Evolutionary conservation across 2,797 vertebrate genomes (phyloP).

Genomic region (Sternarchorhynchus goeldii): DNA sequence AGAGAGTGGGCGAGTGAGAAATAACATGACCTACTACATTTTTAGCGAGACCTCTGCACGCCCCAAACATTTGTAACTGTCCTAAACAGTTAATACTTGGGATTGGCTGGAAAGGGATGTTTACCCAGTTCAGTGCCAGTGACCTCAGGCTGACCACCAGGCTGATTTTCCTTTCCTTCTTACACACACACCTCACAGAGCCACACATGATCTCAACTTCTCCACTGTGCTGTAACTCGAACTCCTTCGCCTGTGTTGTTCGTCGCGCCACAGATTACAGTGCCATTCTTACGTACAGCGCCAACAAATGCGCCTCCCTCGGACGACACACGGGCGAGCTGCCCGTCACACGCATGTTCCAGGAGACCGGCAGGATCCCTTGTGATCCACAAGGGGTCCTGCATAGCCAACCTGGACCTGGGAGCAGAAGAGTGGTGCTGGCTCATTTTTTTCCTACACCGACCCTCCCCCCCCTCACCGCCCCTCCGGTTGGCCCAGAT

Average conservation of each 20-base stretch:
- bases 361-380: neutral
- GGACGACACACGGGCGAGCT: constrained; percentile 4
- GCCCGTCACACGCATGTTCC: constrained; percentile 4
- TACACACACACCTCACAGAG: constrained; percentile 21
- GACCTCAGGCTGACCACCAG: constrained; percentile 46
- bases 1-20: neutral
- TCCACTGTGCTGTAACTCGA: constrained; percentile 12
- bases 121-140: constrained; percentile 41
- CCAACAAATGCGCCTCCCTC: neutral
- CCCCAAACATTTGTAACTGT: constrained; percentile 18
- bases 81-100: constrained; percentile 31
- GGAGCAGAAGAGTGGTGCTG: neutral
- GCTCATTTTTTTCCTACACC: constrained; percentile 46
- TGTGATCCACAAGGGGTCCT: neutral
- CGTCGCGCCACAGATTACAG: constrained; percentile 15
- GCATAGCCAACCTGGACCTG: constrained; percentile 12
- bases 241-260: constrained; percentile 8
- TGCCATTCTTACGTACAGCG: constrained; percentile 5
- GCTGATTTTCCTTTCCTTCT: constrained; percentile 15
- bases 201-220: constrained; percentile 41
- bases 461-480: constrained; percentile 16
- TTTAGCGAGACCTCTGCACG: constrained; percentile 8
- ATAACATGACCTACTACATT: neutral
- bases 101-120: constrained; percentile 25
- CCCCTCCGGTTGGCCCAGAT: constrained; percentile 42